These are phyloP conservation scores for Nyctalus aviator DNA, from an alignment of 2,797 vertebrate genomes.

Conservation along the genomic window DNA sequence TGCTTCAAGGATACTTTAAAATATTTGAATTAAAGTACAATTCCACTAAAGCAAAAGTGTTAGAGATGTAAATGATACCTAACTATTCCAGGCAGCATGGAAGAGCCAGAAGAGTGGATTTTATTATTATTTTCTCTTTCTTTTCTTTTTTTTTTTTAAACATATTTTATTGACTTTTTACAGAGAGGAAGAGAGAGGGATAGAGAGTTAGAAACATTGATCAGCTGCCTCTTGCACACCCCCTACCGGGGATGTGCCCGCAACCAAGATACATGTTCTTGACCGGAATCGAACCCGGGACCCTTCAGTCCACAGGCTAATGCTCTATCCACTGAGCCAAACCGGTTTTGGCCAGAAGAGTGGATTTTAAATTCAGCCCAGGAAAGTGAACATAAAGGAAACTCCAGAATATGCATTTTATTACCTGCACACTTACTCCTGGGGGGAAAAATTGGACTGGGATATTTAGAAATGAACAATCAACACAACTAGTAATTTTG, in stretches of 20 bases:
- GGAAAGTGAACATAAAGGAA: not conserved
- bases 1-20: constrained; percentile 1
- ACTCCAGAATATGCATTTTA: not conserved
- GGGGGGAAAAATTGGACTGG: not conserved
- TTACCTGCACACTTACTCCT: not conserved
- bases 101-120: not conserved
- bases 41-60: not conserved
- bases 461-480: not conserved
- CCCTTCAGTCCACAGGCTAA: no score
- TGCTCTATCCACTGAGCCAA: no score
- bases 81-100: not conserved
- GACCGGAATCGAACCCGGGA: no score
- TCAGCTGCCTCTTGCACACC: no score
- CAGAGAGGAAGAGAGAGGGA: no score
- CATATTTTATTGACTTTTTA: no score
- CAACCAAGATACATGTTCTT: no score
- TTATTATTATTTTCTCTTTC: not conserved
- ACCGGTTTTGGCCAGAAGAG: not conserved
- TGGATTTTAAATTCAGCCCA: not conserved
- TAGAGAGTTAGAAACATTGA: no score
- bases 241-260: no score
- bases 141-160: no score
- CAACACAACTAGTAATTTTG: not conserved
- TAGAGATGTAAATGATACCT: not conserved
- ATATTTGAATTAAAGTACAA: not conserved